Conservation (phyloP, 92 coral and sea anemone species). For the Umimayanthus chanpuru region DNA sequence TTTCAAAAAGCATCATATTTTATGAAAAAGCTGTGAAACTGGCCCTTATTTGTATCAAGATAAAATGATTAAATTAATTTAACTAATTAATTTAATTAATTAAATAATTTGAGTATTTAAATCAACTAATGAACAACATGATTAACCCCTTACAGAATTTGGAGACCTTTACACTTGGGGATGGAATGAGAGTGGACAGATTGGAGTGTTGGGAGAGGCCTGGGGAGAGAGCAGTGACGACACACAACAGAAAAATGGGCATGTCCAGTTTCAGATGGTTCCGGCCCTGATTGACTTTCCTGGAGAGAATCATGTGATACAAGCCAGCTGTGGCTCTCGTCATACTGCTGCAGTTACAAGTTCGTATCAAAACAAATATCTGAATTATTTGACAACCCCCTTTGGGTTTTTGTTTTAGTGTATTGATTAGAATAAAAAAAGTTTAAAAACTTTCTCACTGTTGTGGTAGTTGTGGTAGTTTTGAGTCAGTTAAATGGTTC, state of each 20-base stretch:
- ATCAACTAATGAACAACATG: not conserved
- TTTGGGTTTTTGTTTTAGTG: no score
- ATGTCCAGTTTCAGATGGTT: constrained; percentile 62
- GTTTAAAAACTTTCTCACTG: no score
- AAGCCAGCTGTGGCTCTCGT: constrained; percentile 86
- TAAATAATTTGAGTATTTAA: no score
- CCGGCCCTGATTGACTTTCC: constrained; percentile 66
- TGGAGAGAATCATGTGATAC: constrained; percentile 62
- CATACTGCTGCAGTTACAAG: constrained; percentile 90
- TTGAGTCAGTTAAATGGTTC: no score
- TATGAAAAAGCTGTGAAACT: no score
- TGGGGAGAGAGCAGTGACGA: constrained; percentile 38
- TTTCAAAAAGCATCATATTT: no score
- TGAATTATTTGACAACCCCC: no score
- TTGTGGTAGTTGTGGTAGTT: no score
- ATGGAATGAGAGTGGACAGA: constrained; percentile 96
- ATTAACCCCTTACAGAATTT: constrained; percentile 48
- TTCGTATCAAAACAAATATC: not conserved
- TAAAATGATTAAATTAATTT: no score
- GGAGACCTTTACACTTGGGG: constrained; percentile 99
- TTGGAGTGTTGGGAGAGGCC: constrained; percentile 67
- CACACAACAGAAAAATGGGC: constrained; percentile 8
- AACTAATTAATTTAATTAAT: no score
- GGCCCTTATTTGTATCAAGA: no score
- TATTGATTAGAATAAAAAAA: no score